phyloP scores from a whole-genome alignment of 2,797 vertebrate genomes.

The Tauraco hartlaubi region DNA sequence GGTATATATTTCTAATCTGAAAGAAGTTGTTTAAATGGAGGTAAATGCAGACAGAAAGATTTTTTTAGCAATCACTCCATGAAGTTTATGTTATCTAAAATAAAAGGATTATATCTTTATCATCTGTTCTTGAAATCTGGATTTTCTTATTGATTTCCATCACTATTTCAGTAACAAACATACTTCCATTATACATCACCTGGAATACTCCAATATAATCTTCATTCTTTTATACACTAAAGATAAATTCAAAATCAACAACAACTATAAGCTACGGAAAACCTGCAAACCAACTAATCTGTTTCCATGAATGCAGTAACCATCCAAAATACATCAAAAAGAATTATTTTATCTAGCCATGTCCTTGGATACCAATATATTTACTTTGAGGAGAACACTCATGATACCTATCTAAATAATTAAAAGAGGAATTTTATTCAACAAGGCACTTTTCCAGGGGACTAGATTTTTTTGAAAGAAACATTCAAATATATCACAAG shows the following conservation, averaged over 20 bases:
- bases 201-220: not conserved
- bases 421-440: not conserved
- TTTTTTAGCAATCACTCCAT: not conserved
- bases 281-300: not conserved
- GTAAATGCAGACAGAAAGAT: not conserved
- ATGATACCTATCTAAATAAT: not conserved
- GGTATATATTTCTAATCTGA: not conserved
- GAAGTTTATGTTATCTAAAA: not conserved
- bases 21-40: not conserved
- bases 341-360: not conserved
- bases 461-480: not conserved
- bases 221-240: not conserved
- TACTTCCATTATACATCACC: not conserved
- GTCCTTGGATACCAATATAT: not conserved
- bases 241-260: not conserved
- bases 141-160: not conserved
- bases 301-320: not conserved
- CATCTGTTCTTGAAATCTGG: not conserved
- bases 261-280: not conserved
- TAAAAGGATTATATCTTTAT: not conserved
- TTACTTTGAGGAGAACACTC: not conserved
- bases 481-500: not conserved
- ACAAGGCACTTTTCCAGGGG: not conserved
- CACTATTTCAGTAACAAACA: not conserved
- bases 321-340: not conserved